Conservation (phyloP, 2,113 vertebrate species). For the Antechinus stuartii region DNA sequence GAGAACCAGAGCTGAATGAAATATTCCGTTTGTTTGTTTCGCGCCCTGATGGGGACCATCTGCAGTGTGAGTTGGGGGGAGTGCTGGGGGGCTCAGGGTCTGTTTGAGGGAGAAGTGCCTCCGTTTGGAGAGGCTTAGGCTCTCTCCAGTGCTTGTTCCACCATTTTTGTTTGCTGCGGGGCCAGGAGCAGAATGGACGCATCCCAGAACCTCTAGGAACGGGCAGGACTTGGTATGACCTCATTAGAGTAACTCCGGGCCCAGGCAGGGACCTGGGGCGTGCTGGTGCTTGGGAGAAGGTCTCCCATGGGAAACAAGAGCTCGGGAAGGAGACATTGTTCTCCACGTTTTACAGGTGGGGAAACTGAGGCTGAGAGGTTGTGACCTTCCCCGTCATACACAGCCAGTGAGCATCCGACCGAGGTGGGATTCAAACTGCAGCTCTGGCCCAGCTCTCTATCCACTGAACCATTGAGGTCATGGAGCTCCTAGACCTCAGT, state of each 20-base stretch:
- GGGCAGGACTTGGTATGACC: not conserved
- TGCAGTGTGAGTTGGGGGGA: not conserved
- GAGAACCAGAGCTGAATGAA: not conserved
- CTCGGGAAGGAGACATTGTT: not conserved
- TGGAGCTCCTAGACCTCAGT: not conserved
- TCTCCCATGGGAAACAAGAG: not conserved
- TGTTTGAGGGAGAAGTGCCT: not conserved
- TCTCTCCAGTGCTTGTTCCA: not conserved
- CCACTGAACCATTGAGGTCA: not conserved
- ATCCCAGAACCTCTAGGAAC: not conserved
- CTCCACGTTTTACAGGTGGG: not conserved
- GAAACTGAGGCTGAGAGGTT: not conserved
- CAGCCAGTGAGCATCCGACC: not conserved
- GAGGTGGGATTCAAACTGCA: not conserved
- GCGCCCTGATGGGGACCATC: not conserved
- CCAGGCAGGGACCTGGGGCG: not conserved
- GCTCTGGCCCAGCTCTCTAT: not conserved
- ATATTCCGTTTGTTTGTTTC: not conserved
- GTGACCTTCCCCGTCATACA: not conserved
- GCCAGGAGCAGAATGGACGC: not conserved
- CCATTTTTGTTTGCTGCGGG: no score
- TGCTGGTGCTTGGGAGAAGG: not conserved
- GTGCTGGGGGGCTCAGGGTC: not conserved
- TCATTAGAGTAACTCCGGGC: not conserved
- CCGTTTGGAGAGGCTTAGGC: not conserved